phyloP scores from a whole-genome alignment of 1,140 invertebrate species.

The Heliconius hewitsoni region DNA sequence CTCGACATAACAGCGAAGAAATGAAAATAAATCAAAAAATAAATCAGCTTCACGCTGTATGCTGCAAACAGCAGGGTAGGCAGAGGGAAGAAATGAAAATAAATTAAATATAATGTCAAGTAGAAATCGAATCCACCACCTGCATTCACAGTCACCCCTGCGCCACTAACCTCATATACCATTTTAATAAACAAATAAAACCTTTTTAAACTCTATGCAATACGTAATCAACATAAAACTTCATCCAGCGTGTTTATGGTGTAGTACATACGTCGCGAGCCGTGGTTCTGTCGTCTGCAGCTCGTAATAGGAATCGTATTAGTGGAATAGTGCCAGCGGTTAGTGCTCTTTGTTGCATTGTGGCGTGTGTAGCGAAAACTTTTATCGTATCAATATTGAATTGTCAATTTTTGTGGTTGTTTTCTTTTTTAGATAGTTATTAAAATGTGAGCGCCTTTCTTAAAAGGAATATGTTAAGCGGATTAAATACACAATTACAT shows the following conservation, averaged over 20 bases:
- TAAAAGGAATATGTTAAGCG: too few species aligned
- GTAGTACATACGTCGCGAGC: slow-evolving; percentile 29
- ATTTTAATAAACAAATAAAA: background rate
- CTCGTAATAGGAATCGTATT: slow-evolving; percentile 49
- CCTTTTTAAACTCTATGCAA: background rate
- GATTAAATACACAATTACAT: too few species aligned
- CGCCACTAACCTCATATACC: too few species aligned
- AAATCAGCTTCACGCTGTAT: too few species aligned
- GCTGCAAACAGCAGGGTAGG: too few species aligned
- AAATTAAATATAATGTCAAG: too few species aligned
- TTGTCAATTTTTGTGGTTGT: background rate
- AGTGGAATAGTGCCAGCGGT: slow-evolving; percentile 48
- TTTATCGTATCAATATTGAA: slow-evolving; percentile 11
- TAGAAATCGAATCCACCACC: too few species aligned
- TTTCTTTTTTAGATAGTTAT: background rate
- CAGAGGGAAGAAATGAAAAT: too few species aligned
- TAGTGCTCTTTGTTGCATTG: slow-evolving; percentile 27
- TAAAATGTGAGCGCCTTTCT: too few species aligned
- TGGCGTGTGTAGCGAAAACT: slow-evolving; percentile 9
- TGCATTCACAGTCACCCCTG: too few species aligned
- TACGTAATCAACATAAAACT: slow-evolving; percentile 21
- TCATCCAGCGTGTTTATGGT: slow-evolving; percentile 22
- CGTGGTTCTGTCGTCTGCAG: slow-evolving; percentile 34
- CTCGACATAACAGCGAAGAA: too few species aligned
- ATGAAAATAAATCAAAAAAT: too few species aligned